Base-by-base conservation (phyloP, 2,113 vertebrate genomes). In the Regulus satrapa region DNA sequence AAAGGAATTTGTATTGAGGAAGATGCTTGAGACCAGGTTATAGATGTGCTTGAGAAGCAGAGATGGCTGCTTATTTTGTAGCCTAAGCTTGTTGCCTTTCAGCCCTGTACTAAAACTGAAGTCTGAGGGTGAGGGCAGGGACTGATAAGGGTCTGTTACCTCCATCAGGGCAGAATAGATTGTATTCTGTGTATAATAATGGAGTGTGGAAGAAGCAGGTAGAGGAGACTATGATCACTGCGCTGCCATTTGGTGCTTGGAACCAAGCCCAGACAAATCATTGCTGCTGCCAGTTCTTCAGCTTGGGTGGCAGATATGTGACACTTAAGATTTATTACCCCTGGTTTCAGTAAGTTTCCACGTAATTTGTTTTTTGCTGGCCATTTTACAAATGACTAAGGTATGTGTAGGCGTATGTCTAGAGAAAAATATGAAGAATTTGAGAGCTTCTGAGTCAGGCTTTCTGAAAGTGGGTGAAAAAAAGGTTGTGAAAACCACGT, bases 201-300 rank as follows among this genome's bases (percentile, higher is more conserved):
- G 0, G 8, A 89, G 31, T 74, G 81, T 46, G 38, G 55, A 84
- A 74, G 12, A 77, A 77, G 23, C 18, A 71, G n/a, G 45, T 75
- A 83, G 83, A 86, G 29, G 61, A 77, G 63, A 41, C 46, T 55
- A 0, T 73, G 48, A 32, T 67, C 45, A 18, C 68, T 82, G 64
- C 31, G 17, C 36, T 87, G 52, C 85, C 48, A 54, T 95, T 96
- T 91, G 89, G 38, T 66, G 67, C 62, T 91, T 92, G 86, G 86
- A 83, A 80, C 10, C 49, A 73, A 90, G 71, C 86, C 75, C 49
- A 80, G 62, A 10, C 32, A 43, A 14, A 36, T 88, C 25, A 31
- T 46, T 84, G 17, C 46, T 87, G 63, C 76, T 94, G 86, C 76
- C 83, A 83, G 63, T 54, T 89, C 41, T 86, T 91, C 73, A 81